These are phyloP conservation scores for Microchirus variegatus DNA, from an alignment of 2,797 vertebrate species.

Conservation along the genomic window DNA sequence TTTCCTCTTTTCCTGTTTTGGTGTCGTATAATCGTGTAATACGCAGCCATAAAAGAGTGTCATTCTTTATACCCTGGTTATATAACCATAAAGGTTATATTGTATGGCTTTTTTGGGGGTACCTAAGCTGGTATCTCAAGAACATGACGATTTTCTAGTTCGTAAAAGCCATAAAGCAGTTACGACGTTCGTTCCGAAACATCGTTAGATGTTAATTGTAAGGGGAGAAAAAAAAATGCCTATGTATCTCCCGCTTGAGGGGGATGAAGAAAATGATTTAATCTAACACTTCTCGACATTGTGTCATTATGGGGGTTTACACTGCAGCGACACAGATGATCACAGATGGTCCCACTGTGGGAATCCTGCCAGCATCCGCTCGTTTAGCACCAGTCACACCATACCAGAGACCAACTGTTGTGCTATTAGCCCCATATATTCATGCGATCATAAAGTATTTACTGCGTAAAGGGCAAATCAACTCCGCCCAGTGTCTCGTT, in stretches of 20 bases:
- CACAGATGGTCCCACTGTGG: slow-evolving; percentile 63
- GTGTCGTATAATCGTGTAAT: slow-evolving; percentile 13
- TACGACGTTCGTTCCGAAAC: slow-evolving; percentile 20
- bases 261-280: slow-evolving; percentile 48
- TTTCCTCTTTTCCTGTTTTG: slow-evolving; percentile 34
- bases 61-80: slow-evolving; percentile 5
- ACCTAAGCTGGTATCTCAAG: slow-evolving; percentile 10
- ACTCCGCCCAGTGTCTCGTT: no score
- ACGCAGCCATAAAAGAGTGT: slow-evolving; percentile 18
- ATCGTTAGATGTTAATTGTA: slow-evolving; percentile 28
- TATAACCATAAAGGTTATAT: neutral
- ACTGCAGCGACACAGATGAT: slow-evolving; percentile 57
- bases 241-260: slow-evolving; percentile 20
- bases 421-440: slow-evolving; percentile 36
- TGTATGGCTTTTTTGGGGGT: neutral
- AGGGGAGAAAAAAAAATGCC: slow-evolving; percentile 1
- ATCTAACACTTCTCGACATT: slow-evolving; percentile 61
- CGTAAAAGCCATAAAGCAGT: slow-evolving; percentile 11
- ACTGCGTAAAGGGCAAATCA: slow-evolving; percentile 1
- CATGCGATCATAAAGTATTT: slow-evolving; percentile 43
- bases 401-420: slow-evolving; percentile 24
- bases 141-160: slow-evolving; percentile 24
- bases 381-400: slow-evolving; percentile 53
- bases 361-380: slow-evolving; percentile 49
- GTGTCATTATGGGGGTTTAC: slow-evolving; percentile 56